These are phyloP conservation scores for Camponotus floridanus DNA, from an alignment of 1,140 invertebrate species.

Conservation along the genomic window DNA sequence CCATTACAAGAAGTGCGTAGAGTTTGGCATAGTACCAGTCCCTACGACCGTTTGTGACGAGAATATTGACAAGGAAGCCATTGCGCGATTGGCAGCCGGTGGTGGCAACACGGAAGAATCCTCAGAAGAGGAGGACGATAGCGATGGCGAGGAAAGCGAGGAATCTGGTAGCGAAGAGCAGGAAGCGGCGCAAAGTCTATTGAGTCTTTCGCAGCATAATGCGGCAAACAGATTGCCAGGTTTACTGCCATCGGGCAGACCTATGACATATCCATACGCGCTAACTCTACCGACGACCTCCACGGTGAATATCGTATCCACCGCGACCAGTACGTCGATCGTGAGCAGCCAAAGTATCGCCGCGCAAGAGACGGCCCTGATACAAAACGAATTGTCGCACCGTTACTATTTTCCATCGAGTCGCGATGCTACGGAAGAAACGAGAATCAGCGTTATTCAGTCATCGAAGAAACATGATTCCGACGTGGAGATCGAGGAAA, in stretches of 20 bases:
- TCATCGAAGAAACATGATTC: constrained; percentile 77
- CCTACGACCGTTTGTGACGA: constrained; percentile 91
- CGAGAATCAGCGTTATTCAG: constrained; percentile 76
- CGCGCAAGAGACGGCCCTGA: constrained; percentile 74
- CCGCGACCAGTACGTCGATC: constrained; percentile 61
- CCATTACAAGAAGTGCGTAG: constrained; percentile 97
- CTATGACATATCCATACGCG: constrained; percentile 89
- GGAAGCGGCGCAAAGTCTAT: constrained; percentile 94
- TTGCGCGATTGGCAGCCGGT: constrained; percentile 85
- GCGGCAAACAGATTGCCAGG: constrained; percentile 85
- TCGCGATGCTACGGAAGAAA: constrained; percentile 76
- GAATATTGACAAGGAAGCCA: constrained; percentile 90
- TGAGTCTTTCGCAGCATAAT: constrained; percentile 90
- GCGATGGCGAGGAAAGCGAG: constrained; percentile 87
- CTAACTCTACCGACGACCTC: constrained; percentile 78
- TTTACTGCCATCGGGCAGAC: constrained; percentile 87
- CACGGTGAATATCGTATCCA: constrained; percentile 52
- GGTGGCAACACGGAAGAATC: constrained; percentile 83
- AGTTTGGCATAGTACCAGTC: constrained; percentile 92
- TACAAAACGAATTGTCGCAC: constrained; percentile 78
- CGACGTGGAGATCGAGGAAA: constrained; percentile 73
- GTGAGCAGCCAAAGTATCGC: constrained; percentile 59
- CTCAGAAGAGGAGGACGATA: constrained; percentile 88
- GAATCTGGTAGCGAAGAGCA: constrained; percentile 90
- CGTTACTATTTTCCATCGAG: constrained; percentile 85